These are phyloP conservation scores for Oryzias curvinotus DNA, from an alignment of 2,113 vertebrate genomes.

Conservation along the genomic window DNA sequence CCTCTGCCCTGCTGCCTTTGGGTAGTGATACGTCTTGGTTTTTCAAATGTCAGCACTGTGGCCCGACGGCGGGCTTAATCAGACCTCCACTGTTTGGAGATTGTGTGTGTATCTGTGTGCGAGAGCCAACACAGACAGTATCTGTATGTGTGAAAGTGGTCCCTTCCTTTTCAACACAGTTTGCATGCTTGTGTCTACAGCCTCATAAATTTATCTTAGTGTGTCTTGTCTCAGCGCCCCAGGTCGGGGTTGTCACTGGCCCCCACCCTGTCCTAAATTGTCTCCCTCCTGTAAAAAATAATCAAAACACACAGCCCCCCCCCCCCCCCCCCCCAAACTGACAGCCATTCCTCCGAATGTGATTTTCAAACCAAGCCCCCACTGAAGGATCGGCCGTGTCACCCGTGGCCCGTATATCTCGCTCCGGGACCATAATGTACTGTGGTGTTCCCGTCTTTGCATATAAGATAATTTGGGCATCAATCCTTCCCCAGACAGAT, in stretches of 20 bases:
- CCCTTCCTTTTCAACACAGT: slow-evolving; percentile 86
- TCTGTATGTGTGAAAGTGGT: slow-evolving; percentile 68
- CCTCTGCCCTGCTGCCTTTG: slow-evolving; percentile 90
- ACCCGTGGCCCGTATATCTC: slow-evolving; percentile 92
- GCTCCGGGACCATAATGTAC: slow-evolving; percentile 91
- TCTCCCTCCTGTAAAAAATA: slow-evolving; percentile 91
- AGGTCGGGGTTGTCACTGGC: slow-evolving; percentile 74
- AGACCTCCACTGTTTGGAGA: slow-evolving; percentile 83
- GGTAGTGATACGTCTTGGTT: slow-evolving; percentile 95
- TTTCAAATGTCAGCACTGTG: slow-evolving; percentile 98
- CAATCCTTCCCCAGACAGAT: slow-evolving; percentile 97
- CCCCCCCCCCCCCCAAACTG: neutral
- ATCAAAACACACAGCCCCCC: slow-evolving; percentile 88
- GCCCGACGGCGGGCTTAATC: slow-evolving; percentile 95
- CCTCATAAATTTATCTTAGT: slow-evolving; percentile 92
- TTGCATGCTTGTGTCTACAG: slow-evolving; percentile 87
- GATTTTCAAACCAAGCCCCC: slow-evolving; percentile 75
- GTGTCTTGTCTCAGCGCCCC: slow-evolving; percentile 82
- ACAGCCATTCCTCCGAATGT: slow-evolving; percentile 58
- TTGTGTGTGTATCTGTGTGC: slow-evolving; percentile 38
- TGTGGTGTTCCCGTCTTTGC: slow-evolving; percentile 97
- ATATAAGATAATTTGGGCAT: slow-evolving; percentile 99
- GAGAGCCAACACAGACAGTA: slow-evolving; percentile 4
- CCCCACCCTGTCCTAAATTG: slow-evolving; percentile 54
- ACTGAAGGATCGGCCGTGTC: slow-evolving; percentile 94